Conservation (phyloP, 2,888 invertebrate genomes). For the Cephonodes hylas region DNA sequence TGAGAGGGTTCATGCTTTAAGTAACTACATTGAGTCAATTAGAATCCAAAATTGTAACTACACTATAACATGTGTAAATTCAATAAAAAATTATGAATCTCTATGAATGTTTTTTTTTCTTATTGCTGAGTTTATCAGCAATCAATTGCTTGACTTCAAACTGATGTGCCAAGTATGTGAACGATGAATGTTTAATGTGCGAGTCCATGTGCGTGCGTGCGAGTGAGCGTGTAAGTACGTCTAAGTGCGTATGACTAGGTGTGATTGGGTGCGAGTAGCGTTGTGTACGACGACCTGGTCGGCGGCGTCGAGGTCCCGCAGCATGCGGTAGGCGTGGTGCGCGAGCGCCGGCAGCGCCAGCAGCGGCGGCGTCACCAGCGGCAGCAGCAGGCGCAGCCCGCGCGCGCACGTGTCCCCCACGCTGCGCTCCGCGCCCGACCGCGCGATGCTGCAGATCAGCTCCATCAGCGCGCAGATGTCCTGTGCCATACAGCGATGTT, state of each 20-base stretch:
- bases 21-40: too few species aligned
- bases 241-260: too few species aligned
- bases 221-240: too few species aligned
- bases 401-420: slow-evolving; percentile 55
- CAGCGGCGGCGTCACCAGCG: slow-evolving; percentile 56
- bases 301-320: slow-evolving; percentile 61
- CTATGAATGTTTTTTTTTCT: too few species aligned
- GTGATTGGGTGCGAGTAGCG: not conserved
- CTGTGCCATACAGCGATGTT: slow-evolving; percentile 62
- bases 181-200: too few species aligned
- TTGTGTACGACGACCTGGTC: slow-evolving; percentile 51
- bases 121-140: too few species aligned
- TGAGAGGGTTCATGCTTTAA: not conserved
- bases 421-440: slow-evolving; percentile 45
- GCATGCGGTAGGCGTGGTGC: slow-evolving; percentile 63
- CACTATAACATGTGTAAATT: too few species aligned
- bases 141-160: too few species aligned
- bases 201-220: too few species aligned
- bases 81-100: too few species aligned
- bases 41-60: too few species aligned
- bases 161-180: too few species aligned
- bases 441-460: slow-evolving; percentile 78
- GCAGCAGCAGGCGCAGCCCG: slow-evolving; percentile 62
- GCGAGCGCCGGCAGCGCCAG: slow-evolving; percentile 65
- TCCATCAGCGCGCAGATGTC: slow-evolving; percentile 91